Evolutionary conservation across 1,140 invertebrate species (phyloP), one percentile per base, ranked within the genome.

Genomic region (Streblospio benedicti): DNA sequence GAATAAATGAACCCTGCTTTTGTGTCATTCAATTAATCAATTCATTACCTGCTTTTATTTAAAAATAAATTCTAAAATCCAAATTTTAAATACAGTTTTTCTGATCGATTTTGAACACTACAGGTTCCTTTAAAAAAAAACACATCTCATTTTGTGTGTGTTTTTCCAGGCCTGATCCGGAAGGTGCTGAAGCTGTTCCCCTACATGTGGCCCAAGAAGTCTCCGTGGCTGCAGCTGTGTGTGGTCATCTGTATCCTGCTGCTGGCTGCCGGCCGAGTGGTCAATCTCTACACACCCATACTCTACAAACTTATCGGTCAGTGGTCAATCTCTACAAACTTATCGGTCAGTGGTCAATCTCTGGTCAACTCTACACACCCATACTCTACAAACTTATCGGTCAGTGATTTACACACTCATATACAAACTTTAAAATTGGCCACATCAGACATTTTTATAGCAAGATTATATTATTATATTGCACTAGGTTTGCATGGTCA

Each of bases 161-260:
- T 12, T 25, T 52, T 32, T 55, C 4, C n/a, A 12, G 53, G 4
- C 12, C 20, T 38, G 4, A 38, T 44, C 38, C 32, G 28, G 65
- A 95, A 95, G 76, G 74, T 91, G 5, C 85, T 84, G 68, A 85
- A 82, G 0, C 83, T 97, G 25, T 73, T 86, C 49, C 93, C 93
- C 1, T 97, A 93, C 77, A 79, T 97, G n/a, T 98, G 94, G 94
- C 94, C 94, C 0, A 88, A 85, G 64, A 91, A 87, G 62, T 85
- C 85, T 73, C 50, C 80, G 2, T 69, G 81, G 0, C 80, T 97
- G 4, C 93, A 97, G 75, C 63, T 91, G 0, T 80, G 86, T 57
- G 92, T 98, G 0, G 49, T 94, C 3, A 73, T 92, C 58, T 97
- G 93, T 76, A 83, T 97, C 30, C 14, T 83, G 0, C 78, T 97